A percentile compares a stretch with the other conserved stretches of the same genome.
Evolutionary conservation across 2,113 vertebrate genomes (phyloP).

Genomic region (Prionailurus viverrinus): DNA sequence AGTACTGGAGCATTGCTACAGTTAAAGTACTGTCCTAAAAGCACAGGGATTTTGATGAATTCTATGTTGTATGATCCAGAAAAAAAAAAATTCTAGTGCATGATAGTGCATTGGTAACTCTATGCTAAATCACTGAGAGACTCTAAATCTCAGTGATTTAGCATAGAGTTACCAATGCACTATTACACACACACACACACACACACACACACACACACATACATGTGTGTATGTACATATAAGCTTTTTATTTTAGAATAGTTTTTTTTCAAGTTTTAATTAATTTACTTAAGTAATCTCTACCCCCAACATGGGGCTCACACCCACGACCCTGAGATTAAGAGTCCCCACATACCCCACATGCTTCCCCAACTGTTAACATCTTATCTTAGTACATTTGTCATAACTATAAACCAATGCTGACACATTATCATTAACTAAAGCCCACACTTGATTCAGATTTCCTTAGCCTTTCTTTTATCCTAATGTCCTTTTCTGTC

Average conservation of each 20-base stretch:
- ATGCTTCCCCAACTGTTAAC: not conserved
- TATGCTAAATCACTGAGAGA: not conserved
- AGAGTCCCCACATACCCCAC: not conserved
- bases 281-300: no score
- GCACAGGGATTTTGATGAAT: not conserved
- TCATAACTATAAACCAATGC: not conserved
- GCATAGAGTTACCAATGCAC: no score
- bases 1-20: not conserved
- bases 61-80: no score
- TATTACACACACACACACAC: no score
- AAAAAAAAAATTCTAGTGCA: not conserved
- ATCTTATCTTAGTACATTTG: not conserved
- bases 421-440: not conserved
- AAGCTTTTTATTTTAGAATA: not conserved
- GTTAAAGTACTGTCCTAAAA: not conserved
- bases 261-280: not conserved
- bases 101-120: not conserved
- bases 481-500: not conserved
- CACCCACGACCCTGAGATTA: no score
- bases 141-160: no score
- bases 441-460: not conserved
- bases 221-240: no score
- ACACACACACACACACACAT: no score
- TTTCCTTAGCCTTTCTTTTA: not conserved
- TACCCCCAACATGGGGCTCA: no score